A percentile compares a stretch with the other conserved stretches of the same genome.
Conservation (phyloP, 2,113 vertebrate species). For the Muntiacus reevesi region DNA sequence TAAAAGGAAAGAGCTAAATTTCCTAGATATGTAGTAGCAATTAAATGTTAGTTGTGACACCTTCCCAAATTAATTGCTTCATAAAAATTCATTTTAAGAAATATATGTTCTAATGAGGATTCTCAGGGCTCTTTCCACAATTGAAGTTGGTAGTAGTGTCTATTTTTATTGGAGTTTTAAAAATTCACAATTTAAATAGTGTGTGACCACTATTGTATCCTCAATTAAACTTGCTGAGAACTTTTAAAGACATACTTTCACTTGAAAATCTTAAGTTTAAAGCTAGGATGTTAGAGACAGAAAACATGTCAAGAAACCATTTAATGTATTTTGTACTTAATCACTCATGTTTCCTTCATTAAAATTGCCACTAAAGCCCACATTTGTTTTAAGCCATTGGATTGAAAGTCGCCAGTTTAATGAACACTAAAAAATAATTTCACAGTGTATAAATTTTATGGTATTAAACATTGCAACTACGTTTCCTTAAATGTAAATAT, state of each 20-base stretch:
- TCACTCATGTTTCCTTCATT: neutral
- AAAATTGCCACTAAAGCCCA: neutral
- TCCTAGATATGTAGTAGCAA: neutral
- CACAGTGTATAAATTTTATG: neutral
- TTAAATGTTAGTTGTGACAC: conserved; percentile 19
- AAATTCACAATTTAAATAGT: neutral
- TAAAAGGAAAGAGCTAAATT: conserved; percentile 22
- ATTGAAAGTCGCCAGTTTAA: neutral
- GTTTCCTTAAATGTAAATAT: neutral
- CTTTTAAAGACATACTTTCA: neutral
- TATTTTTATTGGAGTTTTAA: neutral
- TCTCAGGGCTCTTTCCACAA: neutral
- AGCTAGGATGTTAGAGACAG: neutral
- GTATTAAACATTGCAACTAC: neutral
- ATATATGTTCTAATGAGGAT: neutral
- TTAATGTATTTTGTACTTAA: neutral
- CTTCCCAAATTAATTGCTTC: conserved; percentile 12
- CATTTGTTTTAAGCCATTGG: neutral
- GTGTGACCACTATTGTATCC: neutral
- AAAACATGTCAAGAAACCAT: neutral
- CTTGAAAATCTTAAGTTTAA: neutral
- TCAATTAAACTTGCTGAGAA: neutral
- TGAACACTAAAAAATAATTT: neutral
- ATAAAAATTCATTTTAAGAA: conserved; percentile 20
- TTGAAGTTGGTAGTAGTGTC: neutral